Percentiles rank a stretch among this genome's conserved stretches.
These are phyloP conservation scores for Peucedramus taeniatus DNA, from an alignment of 2,113 vertebrate species.

Conservation along the genomic window DNA sequence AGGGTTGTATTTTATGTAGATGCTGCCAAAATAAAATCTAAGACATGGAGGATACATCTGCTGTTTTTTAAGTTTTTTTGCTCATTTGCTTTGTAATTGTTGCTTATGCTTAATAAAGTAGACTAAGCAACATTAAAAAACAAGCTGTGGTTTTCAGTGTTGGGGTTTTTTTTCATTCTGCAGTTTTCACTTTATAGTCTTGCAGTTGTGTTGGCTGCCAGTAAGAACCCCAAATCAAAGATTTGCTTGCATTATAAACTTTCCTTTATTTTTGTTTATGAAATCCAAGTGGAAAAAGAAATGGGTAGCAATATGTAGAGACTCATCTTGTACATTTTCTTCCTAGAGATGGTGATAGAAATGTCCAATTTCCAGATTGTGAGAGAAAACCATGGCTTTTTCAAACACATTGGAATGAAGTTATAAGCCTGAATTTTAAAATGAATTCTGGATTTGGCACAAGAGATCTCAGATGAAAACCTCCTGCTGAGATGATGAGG, in stretches of 20 bases:
- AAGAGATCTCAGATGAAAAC: conserved; percentile 16
- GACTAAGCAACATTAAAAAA: background rate
- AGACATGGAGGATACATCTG: background rate
- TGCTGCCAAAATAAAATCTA: background rate
- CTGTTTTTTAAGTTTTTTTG: background rate
- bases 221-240: background rate
- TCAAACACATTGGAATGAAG: background rate
- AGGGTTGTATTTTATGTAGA: background rate
- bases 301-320: background rate
- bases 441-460: background rate
- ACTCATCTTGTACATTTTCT: background rate
- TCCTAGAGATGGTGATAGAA: background rate
- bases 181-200: background rate
- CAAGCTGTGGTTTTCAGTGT: background rate
- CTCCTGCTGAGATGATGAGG: conserved; percentile 17
- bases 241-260: background rate
- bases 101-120: background rate
- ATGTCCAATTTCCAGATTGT: background rate
- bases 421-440: conserved; percentile 12
- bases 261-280: background rate
- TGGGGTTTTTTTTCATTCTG: background rate
- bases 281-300: background rate
- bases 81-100: background rate
- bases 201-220: background rate
- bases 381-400: background rate